These are phyloP conservation scores for Ceratoteleas bidentatus DNA, from an alignment of 1,140 invertebrate species.

Conservation along the genomic window DNA sequence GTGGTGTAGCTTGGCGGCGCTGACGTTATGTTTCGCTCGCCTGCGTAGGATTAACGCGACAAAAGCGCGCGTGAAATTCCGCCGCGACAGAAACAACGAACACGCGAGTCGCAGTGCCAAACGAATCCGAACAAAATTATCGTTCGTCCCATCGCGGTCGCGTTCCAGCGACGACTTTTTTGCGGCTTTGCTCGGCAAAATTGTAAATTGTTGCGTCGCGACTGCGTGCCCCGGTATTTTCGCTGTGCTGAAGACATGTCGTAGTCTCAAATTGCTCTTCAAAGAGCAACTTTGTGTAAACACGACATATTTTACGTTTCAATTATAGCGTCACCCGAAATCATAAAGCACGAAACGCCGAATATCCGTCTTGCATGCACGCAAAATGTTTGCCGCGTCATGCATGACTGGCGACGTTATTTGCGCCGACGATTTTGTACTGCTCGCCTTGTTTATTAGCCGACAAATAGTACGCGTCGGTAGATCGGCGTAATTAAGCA, in stretches of 20 bases:
- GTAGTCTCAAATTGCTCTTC: constrained; percentile 24
- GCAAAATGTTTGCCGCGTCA: constrained; percentile 8
- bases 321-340: constrained; percentile 27
- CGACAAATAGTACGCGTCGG: constrained; percentile 1
- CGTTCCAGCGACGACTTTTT: not conserved
- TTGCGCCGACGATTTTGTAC: constrained; percentile 10
- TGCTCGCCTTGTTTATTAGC: not conserved
- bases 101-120: not conserved
- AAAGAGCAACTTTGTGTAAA: constrained; percentile 34
- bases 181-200: not conserved
- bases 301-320: constrained; percentile 40
- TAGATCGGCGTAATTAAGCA: no score
- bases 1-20: not conserved
- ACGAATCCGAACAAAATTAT: no score
- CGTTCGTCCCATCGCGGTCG: no score
- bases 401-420: constrained; percentile 11
- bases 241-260: constrained; percentile 15
- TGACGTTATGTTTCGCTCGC: not conserved
- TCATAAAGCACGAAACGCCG: constrained; percentile 29
- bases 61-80: not conserved
- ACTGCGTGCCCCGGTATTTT: not conserved
- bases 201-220: not conserved
- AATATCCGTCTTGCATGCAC: constrained; percentile 13
- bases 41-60: not conserved
- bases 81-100: not conserved